Conservation (phyloP, 2,888 invertebrate genomes). For the Scaptomyza tumidula region DNA sequence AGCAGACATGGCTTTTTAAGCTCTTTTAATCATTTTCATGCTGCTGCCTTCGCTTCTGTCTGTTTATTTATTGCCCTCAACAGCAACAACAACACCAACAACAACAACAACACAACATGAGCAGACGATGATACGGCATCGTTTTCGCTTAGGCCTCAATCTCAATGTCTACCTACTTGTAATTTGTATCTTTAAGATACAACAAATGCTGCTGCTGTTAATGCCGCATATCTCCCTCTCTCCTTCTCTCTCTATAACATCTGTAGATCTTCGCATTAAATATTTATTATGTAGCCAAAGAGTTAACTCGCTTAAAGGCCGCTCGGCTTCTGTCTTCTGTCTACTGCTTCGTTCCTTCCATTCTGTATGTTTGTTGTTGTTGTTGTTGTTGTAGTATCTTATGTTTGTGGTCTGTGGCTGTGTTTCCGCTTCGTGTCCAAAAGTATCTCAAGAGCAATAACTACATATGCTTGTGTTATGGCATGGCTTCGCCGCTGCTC, state of each 20-base stretch:
- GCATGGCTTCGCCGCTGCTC: conserved; percentile 54
- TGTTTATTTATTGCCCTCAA: conserved; percentile 69
- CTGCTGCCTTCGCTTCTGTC: conserved; percentile 67
- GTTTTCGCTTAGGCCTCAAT: conserved; percentile 72
- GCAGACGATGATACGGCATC: conserved; percentile 15
- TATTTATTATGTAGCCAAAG: conserved; percentile 79
- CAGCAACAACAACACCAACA: conserved; percentile 16
- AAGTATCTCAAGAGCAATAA: conserved; percentile 79
- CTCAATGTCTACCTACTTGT: conserved; percentile 77
- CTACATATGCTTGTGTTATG: conserved; percentile 46
- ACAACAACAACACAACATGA: conserved; percentile 12
- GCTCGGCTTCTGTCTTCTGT: conserved; percentile 23
- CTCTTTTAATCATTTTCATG: conserved; percentile 79
- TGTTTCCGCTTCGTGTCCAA: conserved; percentile 77
- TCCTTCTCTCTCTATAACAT: conserved; percentile 9
- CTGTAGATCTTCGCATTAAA: conserved; percentile 69
- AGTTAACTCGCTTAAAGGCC: conserved; percentile 71
- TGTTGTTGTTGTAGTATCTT: background rate
- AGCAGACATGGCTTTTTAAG: conserved; percentile 74
- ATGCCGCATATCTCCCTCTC: conserved; percentile 41
- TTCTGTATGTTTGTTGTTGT: conserved; percentile 8
- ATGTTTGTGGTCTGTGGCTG: conserved; percentile 46
- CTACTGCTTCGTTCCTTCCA: conserved; percentile 32
- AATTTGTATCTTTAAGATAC: conserved; percentile 78
- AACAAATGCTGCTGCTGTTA: conserved; percentile 44